These are phyloP conservation scores for Steatornis caripensis DNA, from an alignment of 2,113 vertebrate genomes.

Conservation along the genomic window DNA sequence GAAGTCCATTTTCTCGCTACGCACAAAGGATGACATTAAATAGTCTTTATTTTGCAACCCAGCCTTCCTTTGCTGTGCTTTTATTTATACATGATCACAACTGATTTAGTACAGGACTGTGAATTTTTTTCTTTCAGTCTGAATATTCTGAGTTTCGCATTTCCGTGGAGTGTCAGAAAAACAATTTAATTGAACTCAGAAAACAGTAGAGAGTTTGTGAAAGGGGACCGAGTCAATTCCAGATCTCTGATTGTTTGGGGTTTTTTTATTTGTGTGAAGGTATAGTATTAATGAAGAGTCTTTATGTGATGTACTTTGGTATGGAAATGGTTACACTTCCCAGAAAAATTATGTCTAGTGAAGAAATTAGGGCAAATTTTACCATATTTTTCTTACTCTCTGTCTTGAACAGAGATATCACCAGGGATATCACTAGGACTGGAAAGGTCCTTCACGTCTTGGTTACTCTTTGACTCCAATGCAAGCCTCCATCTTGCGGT, in stretches of 20 bases:
- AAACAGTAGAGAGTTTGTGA: background rate
- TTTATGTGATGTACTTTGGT: background rate
- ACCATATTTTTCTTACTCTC: background rate
- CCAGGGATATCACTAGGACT: background rate
- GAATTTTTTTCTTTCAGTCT: background rate
- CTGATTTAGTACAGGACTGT: background rate
- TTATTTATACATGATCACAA: background rate
- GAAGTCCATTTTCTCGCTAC: background rate
- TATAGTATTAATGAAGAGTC: background rate
- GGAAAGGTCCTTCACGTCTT: background rate
- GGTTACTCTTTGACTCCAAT: background rate
- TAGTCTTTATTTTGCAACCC: background rate
- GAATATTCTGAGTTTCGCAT: background rate
- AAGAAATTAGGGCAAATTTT: background rate
- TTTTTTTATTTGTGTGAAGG: background rate
- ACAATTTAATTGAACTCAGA: background rate
- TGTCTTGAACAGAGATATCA: background rate
- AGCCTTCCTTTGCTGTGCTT: background rate
- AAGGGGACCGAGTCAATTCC: background rate
- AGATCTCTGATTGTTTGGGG: background rate
- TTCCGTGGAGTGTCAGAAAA: background rate
- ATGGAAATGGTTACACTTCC: background rate
- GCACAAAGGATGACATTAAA: background rate
- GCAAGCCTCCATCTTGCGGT: background rate
- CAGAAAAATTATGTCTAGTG: background rate